Percentiles rank a stretch among this genome's conserved stretches.
These are phyloP conservation scores for Amphiduros pacificus DNA, from an alignment of 2,888 invertebrate species.

Conservation along the genomic window DNA sequence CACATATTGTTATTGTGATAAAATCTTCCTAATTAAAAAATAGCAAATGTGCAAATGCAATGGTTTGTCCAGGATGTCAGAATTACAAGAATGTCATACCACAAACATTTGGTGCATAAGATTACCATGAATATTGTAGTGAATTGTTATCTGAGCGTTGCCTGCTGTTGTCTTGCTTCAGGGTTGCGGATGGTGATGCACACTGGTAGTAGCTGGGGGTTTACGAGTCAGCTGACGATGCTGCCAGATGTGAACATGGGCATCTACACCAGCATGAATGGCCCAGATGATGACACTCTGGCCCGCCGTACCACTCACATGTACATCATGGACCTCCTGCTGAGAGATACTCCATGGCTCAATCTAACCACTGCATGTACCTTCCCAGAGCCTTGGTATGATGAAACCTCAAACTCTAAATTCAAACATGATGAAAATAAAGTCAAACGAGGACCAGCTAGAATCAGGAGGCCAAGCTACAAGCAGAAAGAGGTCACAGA, in stretches of 20 bases:
- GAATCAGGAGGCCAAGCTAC: not conserved
- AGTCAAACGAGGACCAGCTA: not conserved
- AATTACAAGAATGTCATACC: too few relatives aligned
- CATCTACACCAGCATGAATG: conserved; percentile 42
- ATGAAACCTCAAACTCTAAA: too few relatives aligned
- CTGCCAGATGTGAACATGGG: conserved; percentile 39
- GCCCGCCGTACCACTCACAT: conserved; percentile 41
- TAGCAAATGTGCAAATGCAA: too few relatives aligned
- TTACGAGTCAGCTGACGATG: conserved; percentile 39
- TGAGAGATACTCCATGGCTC: conserved; percentile 45
- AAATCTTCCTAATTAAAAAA: too few relatives aligned
- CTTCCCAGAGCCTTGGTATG: conserved; percentile 47
- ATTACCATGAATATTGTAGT: too few relatives aligned
- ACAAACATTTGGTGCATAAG: too few relatives aligned
- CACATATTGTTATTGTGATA: too few relatives aligned
- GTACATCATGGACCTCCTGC: conserved; percentile 39
- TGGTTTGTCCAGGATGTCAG: too few relatives aligned
- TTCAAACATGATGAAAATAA: too few relatives aligned
- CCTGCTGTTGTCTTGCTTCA: conserved; percentile 22
- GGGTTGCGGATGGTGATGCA: conserved; percentile 38
- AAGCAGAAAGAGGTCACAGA: not conserved
- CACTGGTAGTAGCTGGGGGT: conserved; percentile 48
- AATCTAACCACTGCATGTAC: conserved; percentile 45
- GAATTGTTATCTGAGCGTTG: too few relatives aligned
- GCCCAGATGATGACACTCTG: conserved; percentile 35